Evolutionary conservation across 1,140 invertebrate genomes (phyloP).

Genomic region (Conus betulinus): DNA sequence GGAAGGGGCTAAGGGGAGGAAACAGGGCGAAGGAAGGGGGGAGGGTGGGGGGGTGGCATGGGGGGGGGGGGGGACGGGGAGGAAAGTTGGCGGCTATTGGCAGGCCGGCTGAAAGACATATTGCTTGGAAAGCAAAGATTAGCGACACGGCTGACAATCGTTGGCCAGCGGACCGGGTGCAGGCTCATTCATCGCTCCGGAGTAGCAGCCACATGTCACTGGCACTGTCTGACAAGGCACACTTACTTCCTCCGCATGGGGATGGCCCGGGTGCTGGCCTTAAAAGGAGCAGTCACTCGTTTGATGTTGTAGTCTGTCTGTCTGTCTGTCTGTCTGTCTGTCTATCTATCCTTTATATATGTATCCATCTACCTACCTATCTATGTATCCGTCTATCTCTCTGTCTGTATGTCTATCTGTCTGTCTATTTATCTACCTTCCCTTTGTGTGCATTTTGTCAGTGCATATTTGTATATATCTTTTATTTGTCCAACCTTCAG

Average conservation of each 20-base stretch:
- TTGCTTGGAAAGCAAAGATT: conserved; percentile 41
- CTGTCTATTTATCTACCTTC: background rate
- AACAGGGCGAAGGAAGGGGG: too few relatives aligned
- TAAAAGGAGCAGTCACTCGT: background rate
- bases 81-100: conserved; percentile 12
- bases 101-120: conserved; percentile 38
- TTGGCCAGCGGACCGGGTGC: background rate
- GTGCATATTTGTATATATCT: too few relatives aligned
- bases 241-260: background rate
- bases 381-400: background rate
- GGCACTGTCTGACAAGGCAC: background rate
- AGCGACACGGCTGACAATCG: conserved; percentile 28
- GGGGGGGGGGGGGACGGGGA: background rate
- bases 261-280: background rate
- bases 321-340: background rate
- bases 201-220: conserved; percentile 18
- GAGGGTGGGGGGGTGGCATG: background rate
- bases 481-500: too few relatives aligned
- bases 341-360: background rate
- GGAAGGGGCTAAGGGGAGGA: too few relatives aligned
- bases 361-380: background rate
- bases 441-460: background rate
- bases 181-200: conserved; percentile 24
- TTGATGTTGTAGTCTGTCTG: background rate
- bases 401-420: background rate